Percentiles rank a stretch among this genome's conserved stretches.
These are phyloP conservation scores for Glaucomys volans DNA, from an alignment of 2,113 vertebrate species.

Conservation along the genomic window DNA sequence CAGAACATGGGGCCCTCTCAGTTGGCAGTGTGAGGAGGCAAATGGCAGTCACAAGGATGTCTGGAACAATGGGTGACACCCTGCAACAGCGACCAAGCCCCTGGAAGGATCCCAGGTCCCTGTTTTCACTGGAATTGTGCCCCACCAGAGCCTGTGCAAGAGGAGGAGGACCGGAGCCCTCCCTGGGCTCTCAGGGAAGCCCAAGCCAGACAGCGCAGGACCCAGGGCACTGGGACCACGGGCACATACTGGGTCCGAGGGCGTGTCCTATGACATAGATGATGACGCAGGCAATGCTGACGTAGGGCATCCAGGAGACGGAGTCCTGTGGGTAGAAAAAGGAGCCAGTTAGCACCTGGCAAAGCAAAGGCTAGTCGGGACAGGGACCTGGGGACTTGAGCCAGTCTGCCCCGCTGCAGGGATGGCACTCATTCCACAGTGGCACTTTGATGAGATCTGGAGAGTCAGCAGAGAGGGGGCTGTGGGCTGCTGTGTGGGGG, in stretches of 20 bases:
- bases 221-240: background rate
- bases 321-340: constrained; percentile 53
- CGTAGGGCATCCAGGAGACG: constrained; percentile 92
- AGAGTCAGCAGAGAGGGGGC: background rate
- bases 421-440: background rate
- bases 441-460: background rate
- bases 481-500: too few relatives aligned
- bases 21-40: background rate
- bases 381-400: rapidly evolving
- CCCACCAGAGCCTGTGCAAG: rapidly evolving
- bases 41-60: background rate
- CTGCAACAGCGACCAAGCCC: background rate
- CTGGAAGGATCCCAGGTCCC: too few relatives aligned
- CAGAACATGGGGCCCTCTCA: rapidly evolving
- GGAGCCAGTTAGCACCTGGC: background rate
- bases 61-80: rapidly evolving
- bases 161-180: background rate
- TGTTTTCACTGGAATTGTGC: rapidly evolving
- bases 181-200: background rate
- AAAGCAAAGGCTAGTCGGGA: background rate
- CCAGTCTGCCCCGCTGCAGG: too few relatives aligned
- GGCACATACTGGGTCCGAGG: constrained; percentile 93
- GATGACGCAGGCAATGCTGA: constrained; percentile 93
- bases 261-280: constrained; percentile 94
- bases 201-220: constrained; percentile 82